Conservation (phyloP, 2,888 invertebrate genomes). For the Mycalesis mineus region DNA sequence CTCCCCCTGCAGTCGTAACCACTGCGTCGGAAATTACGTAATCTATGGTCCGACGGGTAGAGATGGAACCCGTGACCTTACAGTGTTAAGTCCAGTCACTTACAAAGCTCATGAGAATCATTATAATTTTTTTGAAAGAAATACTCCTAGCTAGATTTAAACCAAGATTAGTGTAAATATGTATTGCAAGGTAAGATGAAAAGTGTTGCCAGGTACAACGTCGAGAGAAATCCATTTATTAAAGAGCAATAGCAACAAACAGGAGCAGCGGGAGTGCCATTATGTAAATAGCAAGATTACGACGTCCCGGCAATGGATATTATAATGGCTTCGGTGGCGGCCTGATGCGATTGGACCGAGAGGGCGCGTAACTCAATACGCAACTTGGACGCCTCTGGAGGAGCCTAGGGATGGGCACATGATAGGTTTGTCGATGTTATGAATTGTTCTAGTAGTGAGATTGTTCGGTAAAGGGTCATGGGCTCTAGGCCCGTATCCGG, state of each 20-base stretch:
- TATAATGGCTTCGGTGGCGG: slow-evolving; percentile 51
- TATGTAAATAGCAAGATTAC: slow-evolving; percentile 69
- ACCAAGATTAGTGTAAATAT: too few relatives aligned
- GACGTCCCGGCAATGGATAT: slow-evolving; percentile 54
- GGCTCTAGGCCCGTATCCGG: too few relatives aligned
- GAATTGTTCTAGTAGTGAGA: too few relatives aligned
- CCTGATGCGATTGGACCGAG: slow-evolving; percentile 62
- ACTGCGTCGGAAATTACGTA: too few relatives aligned
- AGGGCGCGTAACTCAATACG: slow-evolving; percentile 71
- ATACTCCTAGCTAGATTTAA: too few relatives aligned
- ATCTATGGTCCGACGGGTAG: too few relatives aligned
- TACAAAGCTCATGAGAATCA: too few relatives aligned
- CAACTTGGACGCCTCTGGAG: slow-evolving; percentile 64
- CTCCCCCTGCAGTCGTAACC: too few relatives aligned
- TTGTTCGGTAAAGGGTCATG: too few relatives aligned
- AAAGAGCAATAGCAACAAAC: slow-evolving; percentile 20
- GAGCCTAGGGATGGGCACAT: slow-evolving; percentile 34
- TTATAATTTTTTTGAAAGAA: too few relatives aligned
- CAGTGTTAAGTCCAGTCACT: too few relatives aligned
- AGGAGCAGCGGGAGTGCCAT: slow-evolving; percentile 40
- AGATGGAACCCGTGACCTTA: too few relatives aligned
- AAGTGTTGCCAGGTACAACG: neutral
- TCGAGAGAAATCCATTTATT: slow-evolving; percentile 24
- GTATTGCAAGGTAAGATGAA: neutral
- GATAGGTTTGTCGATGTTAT: slow-evolving; percentile 3